Base-by-base conservation (phyloP, 2,113 vertebrate genomes). In the Oreochromis tanganicae region DNA sequence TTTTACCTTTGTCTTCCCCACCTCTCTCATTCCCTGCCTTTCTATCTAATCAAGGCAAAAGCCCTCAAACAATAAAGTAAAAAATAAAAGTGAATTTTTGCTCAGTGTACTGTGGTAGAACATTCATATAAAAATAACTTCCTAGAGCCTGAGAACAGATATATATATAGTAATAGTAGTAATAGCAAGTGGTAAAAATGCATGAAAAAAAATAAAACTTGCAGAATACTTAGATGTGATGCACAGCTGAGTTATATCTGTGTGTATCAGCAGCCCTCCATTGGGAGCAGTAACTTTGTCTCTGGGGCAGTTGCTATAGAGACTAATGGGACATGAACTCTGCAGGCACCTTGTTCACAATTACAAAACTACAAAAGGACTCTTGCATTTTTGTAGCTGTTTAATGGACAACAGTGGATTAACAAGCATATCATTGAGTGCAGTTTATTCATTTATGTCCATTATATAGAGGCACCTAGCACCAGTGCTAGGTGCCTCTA, bases 271-370 rank as follows among this genome's bases (percentile, higher is more conserved):
- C 93, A 93, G 90, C 85, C 85, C 89, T 91, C 91, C 92, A 91
- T 85, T 87, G 91, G 94, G 92, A 92, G 85, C 92, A 36, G 86
- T 86, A 91, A 92, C 88, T 94, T 92, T 16, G 29, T 86, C 95
- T 95, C 96, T 91, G 93, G 93, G 94, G 93, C 88, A 56, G 96
- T 97, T 96, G 91, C 96, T 94, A 96, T 96, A 95, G 96, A 94
- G 95, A 97, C 94, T 92, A 95, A 89, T 93, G 89, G 92, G 94
- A 91, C 92, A 91, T 95, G 91, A 84, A 91, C 93, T 91, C 93
- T 88, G 91, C 88, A 85, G 63, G 91, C 17, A 95, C 92, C 92
- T 94, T 96, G 95, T 95, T 95, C 94, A 94, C 89, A 48, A 92
- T 59, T 73, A 54, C 57, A 81, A 41, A 71, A 43, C 4, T 38